Evolutionary conservation across 2,888 invertebrate genomes (phyloP).

Genomic region (Apoda limacodes): DNA sequence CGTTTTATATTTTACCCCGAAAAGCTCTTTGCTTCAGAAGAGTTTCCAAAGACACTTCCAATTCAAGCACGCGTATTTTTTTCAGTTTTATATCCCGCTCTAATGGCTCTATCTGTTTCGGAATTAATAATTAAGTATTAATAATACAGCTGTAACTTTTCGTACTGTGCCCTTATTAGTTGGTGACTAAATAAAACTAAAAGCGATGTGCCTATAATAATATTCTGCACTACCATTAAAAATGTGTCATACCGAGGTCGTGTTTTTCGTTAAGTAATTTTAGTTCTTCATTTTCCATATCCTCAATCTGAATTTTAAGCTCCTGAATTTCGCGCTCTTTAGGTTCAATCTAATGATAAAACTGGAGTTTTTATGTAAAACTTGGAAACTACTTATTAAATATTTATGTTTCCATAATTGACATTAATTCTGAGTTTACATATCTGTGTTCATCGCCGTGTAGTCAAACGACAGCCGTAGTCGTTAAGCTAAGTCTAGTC

Average conservation of each 20-base stretch:
- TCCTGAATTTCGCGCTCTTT: constrained; percentile 84
- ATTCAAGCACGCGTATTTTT: constrained; percentile 82
- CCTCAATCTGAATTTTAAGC: constrained; percentile 81
- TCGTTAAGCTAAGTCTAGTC: no score
- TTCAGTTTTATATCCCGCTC: constrained; percentile 87
- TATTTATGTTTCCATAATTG: no score
- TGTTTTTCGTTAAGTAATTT: constrained; percentile 69
- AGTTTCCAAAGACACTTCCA: constrained; percentile 85
- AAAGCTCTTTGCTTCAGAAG: constrained; percentile 79
- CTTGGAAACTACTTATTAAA: neutral
- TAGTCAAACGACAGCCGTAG: no score
- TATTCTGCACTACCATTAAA: constrained; percentile 4
- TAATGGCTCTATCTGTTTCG: constrained; percentile 81
- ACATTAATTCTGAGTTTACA: no score
- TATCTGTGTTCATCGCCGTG: no score
- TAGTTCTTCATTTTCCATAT: constrained; percentile 87
- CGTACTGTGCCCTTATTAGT: constrained; percentile 2
- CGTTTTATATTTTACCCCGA: constrained; percentile 49
- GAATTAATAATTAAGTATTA: constrained; percentile 14
- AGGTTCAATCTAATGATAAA: constrained; percentile 78
- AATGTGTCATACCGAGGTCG: constrained; percentile 47
- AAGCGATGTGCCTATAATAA: constrained; percentile 5
- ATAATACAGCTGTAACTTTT: constrained; percentile 58
- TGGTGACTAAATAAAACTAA: no score
- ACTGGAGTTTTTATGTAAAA: neutral